A percentile compares a stretch with the other conserved stretches of the same genome.
Conservation (phyloP, 2,888 invertebrate species). For the Apomyelois bistriatella region DNA sequence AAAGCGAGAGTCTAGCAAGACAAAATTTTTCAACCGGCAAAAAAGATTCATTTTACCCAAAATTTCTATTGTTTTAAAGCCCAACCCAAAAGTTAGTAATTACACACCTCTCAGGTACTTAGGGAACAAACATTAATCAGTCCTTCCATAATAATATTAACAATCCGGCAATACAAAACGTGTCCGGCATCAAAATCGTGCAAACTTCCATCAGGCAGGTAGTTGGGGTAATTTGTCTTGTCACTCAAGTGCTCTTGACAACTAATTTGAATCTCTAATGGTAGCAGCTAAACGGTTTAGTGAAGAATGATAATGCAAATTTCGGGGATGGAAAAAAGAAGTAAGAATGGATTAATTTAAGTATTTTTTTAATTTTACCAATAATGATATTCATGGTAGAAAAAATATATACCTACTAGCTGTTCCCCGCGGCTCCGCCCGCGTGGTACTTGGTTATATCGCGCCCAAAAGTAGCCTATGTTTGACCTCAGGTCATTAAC, state of each 20-base stretch:
- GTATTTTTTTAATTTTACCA: neutral
- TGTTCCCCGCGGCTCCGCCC: too few species aligned
- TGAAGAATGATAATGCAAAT: constrained; percentile 2
- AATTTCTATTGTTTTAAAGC: too few species aligned
- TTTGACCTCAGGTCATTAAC: too few species aligned
- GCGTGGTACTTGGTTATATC: too few species aligned
- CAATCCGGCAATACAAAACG: constrained; percentile 29
- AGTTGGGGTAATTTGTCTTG: constrained; percentile 64
- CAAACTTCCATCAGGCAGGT: constrained; percentile 57
- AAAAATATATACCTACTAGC: too few species aligned
- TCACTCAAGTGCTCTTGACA: constrained; percentile 53
- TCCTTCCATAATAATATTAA: constrained; percentile 11
- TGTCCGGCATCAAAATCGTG: constrained; percentile 52
- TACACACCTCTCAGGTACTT: neutral
- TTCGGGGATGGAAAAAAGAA: neutral
- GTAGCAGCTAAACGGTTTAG: constrained; percentile 3
- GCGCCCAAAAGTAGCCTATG: too few species aligned
- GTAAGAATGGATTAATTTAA: neutral
- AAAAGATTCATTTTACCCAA: too few species aligned
- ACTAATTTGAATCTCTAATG: constrained; percentile 68
- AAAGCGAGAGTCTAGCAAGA: too few species aligned
- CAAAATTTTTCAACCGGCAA: too few species aligned
- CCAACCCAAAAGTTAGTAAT: neutral
- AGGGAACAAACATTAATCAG: constrained; percentile 9
- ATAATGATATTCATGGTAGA: too few species aligned